Conservation (phyloP, 1,140 invertebrate species). For the Vanessa atalanta region DNA sequence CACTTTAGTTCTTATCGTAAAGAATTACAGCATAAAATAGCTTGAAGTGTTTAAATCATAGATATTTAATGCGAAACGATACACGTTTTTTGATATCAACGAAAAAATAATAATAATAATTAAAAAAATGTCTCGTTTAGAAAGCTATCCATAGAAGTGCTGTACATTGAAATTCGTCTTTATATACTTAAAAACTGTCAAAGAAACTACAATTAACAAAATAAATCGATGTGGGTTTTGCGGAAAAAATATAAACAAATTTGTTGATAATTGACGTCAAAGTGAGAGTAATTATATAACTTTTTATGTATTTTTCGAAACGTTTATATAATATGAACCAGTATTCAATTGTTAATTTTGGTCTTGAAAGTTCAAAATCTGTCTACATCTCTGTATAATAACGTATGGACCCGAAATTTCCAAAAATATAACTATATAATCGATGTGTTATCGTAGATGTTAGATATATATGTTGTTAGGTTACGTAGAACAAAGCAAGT, state of each 20-base stretch:
- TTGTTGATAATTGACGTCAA: constrained; percentile 55
- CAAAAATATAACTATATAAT: constrained; percentile 1
- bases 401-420: constrained; percentile 1
- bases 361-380: constrained; percentile 10
- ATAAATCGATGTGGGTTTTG: neutral
- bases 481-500: neutral
- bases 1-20: constrained; percentile 11
- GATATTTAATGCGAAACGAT: constrained; percentile 12
- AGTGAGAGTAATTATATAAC: constrained; percentile 45
- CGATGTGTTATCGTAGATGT: constrained; percentile 2
- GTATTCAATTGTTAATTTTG: constrained; percentile 21
- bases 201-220: constrained; percentile 53
- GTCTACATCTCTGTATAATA: neutral
- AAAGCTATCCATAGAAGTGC: constrained; percentile 47
- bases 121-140: constrained; percentile 19
- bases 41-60: constrained; percentile 25
- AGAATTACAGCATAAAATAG: constrained; percentile 9
- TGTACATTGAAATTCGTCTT: constrained; percentile 34
- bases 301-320: constrained; percentile 57
- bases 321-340: constrained; percentile 43
- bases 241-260: neutral
- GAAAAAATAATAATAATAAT: constrained; percentile 29
- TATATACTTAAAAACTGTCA: constrained; percentile 36
- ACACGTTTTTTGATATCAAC: constrained; percentile 41
- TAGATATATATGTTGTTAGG: constrained; percentile 3